Percentiles rank a stretch among this genome's conserved stretches.
phyloP scores from a whole-genome alignment of 2,113 vertebrate species.

The Lepus timidus region DNA sequence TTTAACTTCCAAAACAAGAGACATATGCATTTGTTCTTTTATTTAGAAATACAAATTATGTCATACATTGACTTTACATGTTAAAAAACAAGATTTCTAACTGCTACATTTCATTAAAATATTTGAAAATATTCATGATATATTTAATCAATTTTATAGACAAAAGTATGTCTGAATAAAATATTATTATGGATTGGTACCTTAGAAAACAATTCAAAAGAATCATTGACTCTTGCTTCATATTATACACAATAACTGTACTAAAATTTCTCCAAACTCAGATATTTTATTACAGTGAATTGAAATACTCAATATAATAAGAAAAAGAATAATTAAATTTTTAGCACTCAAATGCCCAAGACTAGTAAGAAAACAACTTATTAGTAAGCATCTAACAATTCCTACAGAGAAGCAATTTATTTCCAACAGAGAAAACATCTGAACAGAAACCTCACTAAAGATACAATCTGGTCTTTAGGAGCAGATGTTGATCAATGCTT shows the following conservation, averaged over 20 bases:
- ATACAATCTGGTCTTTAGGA: conserved; percentile 76
- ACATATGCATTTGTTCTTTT: neutral
- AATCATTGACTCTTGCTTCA: neutral
- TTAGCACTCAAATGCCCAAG: conserved; percentile 72
- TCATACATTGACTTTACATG: neutral
- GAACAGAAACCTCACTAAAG: conserved; percentile 79
- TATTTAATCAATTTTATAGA: neutral
- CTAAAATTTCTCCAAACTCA: conserved; percentile 53
- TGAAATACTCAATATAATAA: conserved; percentile 14
- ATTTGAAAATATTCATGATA: neutral
- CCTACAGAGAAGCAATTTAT: conserved; percentile 85
- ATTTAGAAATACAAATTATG: neutral
- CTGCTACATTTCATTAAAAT: neutral
- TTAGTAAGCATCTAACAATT: conserved; percentile 85
- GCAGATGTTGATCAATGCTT: conserved; percentile 82
- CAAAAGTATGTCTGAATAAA: neutral
- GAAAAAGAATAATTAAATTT: conserved; percentile 42
- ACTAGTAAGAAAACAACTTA: conserved; percentile 82
- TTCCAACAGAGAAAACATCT: conserved; percentile 82
- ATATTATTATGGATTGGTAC: neutral
- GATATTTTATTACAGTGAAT: conserved; percentile 35
- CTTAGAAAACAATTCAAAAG: neutral
- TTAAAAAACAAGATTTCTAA: neutral
- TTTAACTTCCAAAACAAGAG: neutral
- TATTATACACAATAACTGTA: conserved; percentile 49